A percentile compares a stretch with the other conserved stretches of the same genome.
Conservation (phyloP, 2,797 vertebrate genomes). For the Manis pentadactyla region DNA sequence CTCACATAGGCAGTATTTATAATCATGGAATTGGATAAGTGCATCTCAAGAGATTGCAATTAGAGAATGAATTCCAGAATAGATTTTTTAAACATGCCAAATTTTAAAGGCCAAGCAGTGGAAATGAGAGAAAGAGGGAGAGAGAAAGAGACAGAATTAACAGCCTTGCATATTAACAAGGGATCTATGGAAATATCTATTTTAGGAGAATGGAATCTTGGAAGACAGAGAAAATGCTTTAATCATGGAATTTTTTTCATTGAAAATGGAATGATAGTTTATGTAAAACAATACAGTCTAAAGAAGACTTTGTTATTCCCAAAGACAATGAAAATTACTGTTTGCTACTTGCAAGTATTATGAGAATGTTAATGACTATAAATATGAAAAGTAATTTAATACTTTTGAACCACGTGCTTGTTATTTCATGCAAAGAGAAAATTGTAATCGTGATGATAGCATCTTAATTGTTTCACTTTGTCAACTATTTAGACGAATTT, state of each 20-base stretch:
- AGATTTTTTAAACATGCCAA: not conserved
- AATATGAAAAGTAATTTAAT: not conserved
- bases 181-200: not conserved
- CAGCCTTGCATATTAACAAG: not conserved
- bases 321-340: not conserved
- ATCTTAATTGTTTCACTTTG: not conserved
- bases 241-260: not conserved
- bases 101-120: not conserved
- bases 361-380: not conserved
- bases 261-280: not conserved
- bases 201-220: not conserved
- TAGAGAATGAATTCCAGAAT: not conserved
- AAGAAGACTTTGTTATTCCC: not conserved
- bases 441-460: not conserved
- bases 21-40: not conserved
- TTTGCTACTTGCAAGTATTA: not conserved
- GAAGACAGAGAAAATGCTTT: not conserved
- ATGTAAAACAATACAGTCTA: not conserved
- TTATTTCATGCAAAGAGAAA: not conserved
- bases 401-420: not conserved
- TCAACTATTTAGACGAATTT: not conserved
- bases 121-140: not conserved
- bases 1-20: not conserved
- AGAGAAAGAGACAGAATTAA: not conserved
- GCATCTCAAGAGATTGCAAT: not conserved